Base-by-base conservation (phyloP, 2,888 invertebrate genomes). In the Aphidius colemani region DNA sequence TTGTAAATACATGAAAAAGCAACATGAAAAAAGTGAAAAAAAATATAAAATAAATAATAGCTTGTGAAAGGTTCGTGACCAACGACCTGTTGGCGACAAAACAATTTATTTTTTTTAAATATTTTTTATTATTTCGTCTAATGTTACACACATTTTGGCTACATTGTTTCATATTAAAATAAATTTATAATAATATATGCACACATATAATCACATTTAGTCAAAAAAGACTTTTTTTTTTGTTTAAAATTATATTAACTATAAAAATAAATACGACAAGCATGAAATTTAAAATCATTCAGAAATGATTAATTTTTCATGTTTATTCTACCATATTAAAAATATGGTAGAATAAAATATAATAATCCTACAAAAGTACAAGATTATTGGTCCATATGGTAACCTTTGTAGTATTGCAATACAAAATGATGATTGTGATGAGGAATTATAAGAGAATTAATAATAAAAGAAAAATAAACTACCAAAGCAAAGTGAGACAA, bases 121-220 rank as follows among this genome's bases (percentile, higher is more conserved):
- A 62, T 45, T 59, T 39, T 46, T 49, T 18, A 40, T 59, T 62
- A 45, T 53, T 57, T 18, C 48, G 58, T 59, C 61, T 73, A 72
- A 72, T 75, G 75, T 75, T 78, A 75, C 74, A 73, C 68, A 30
- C 30, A 30, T 70, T 67, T 68, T 65, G 68, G 67, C 69, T 71
- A 75, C 76, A 79, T 80, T 80, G 79, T 80, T 79, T 76, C 70
- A 68, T 72, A 75, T 77, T 78, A 78, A 76, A 75, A 76, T 57
- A 57, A 57, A 57, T 48, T 51, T 45, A 44, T 53, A 18, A 18
- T 18, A 18, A 18, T 18, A 18, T 2, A 8, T 43, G 39, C 53
- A 48, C 45, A 11, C 40, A 30, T 2, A 30, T 30, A 30, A 30
- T 30, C 4, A 30, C 8, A 53, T 50, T 50, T 7, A 18, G 18